phyloP scores from a whole-genome alignment of 2,113 vertebrate genomes.

The Aix galericulata region DNA sequence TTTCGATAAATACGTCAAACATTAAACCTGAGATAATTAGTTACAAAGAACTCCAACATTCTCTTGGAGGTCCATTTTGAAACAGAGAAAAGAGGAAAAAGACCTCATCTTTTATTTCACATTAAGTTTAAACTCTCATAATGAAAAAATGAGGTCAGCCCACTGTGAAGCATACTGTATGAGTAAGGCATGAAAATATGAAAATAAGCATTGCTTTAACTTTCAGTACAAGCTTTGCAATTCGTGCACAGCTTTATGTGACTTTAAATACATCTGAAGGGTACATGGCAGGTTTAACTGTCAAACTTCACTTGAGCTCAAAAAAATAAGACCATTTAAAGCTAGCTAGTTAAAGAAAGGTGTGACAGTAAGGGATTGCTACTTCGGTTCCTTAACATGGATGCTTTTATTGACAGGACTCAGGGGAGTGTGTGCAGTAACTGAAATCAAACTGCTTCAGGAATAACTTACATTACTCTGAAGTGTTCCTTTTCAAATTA shows the following conservation, averaged over 20 bases:
- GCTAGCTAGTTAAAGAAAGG: neutral
- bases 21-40: neutral
- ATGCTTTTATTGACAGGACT: neutral
- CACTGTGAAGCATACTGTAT: neutral
- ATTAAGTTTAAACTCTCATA: neutral
- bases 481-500: neutral
- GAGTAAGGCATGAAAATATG: neutral
- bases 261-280: neutral
- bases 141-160: neutral
- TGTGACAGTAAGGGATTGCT: neutral
- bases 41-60: neutral
- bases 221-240: neutral
- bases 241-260: neutral
- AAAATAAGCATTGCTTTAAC: neutral
- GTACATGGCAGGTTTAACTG: neutral
- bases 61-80: neutral
- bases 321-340: neutral
- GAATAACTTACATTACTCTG: neutral
- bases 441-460: neutral
- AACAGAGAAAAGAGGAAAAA: neutral
- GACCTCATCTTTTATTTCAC: neutral
- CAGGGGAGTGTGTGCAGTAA: neutral
- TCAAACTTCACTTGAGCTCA: neutral
- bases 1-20: neutral
- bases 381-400: neutral